Evolutionary conservation across 2,888 invertebrate species (phyloP), one percentile per base, ranked within the genome.

Genomic region (Acleris cristana): DNA sequence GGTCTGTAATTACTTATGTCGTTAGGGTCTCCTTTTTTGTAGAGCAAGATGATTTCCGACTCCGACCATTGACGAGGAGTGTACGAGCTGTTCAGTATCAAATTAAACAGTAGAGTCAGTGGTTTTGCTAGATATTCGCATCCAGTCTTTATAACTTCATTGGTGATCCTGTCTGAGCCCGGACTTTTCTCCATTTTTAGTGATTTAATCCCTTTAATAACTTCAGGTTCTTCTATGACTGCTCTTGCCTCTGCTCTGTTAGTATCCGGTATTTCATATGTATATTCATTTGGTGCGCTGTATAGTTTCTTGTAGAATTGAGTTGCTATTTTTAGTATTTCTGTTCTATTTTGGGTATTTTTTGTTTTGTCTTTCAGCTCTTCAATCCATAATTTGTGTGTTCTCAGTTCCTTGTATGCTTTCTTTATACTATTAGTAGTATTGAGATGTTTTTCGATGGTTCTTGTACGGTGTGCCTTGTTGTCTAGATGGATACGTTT

Each of bases 21-120:
- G 0, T 51, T 51, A 23, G 23, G 23, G 23, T 23, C 23, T 23
- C 23, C 23, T 23, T 23, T 23, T 23, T 23, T 23, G 23, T 12
- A 51, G 51, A 19, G 49, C 18, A 57, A 34, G 12, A 57, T 45
- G 12, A 60, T 34, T 34, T 18, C 34, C 3, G 51, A 60, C 30
- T 60, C 60, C 1, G 49, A 51, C 60, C 60, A 60, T 23, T 60
- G 51, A n/a, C 16, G n/a, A 1, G 51, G 51, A 18, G 51, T 34
- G 16, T 14, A 6, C 5, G 30, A 16, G 7, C 2, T 3, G 23
- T 60, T 19, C 7, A 60, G 12, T 5, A 44, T 18, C 30, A 40
- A 18, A 18, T 55, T 55, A 12, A 55, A 55, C 4, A 55, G 55
- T 7, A 34, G 34, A 5, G 55, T 18, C 1, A 55, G 30, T n/a